phyloP scores from a whole-genome alignment of 1,140 invertebrate genomes.

The Neodiprion virginianus region DNA sequence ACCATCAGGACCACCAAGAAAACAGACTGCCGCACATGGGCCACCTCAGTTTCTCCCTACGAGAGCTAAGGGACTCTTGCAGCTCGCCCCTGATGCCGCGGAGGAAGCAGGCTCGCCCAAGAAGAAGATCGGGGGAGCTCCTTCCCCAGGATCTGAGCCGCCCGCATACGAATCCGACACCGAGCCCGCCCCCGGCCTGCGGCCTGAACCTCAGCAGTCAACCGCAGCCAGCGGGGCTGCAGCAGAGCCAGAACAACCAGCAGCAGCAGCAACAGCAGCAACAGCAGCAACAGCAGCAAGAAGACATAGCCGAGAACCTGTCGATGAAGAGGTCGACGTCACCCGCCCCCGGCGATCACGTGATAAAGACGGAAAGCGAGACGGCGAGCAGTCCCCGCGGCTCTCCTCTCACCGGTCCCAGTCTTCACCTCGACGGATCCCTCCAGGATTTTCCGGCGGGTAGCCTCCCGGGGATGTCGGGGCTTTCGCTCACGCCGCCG shows the following conservation, averaged over 20 bases:
- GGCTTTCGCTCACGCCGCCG: conserved; percentile 77
- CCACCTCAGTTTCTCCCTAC: conserved; percentile 60
- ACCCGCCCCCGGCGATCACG: conserved; percentile 29
- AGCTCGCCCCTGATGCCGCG: conserved; percentile 75
- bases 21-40: conserved; percentile 61
- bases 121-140: conserved; percentile 79
- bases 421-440: conserved; percentile 46
- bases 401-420: conserved; percentile 49
- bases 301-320: conserved; percentile 57
- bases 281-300: conserved; percentile 35
- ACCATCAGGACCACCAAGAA: conserved; percentile 32
- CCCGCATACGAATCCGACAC: conserved; percentile 47
- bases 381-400: conserved; percentile 54
- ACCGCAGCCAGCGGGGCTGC: conserved; percentile 30
- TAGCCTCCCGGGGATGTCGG: conserved; percentile 72
- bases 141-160: conserved; percentile 69
- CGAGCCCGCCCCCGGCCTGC: conserved; percentile 44
- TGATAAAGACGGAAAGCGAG: conserved; percentile 54
- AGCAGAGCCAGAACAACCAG: conserved; percentile 21
- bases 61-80: conserved; percentile 62
- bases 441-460: conserved; percentile 56
- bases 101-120: conserved; percentile 80
- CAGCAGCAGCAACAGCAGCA: conserved; percentile 20
- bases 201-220: conserved; percentile 46
- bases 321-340: conserved; percentile 52